Base-by-base conservation (phyloP, 2,888 invertebrate genomes). In the Noctuana brunneofusca region DNA sequence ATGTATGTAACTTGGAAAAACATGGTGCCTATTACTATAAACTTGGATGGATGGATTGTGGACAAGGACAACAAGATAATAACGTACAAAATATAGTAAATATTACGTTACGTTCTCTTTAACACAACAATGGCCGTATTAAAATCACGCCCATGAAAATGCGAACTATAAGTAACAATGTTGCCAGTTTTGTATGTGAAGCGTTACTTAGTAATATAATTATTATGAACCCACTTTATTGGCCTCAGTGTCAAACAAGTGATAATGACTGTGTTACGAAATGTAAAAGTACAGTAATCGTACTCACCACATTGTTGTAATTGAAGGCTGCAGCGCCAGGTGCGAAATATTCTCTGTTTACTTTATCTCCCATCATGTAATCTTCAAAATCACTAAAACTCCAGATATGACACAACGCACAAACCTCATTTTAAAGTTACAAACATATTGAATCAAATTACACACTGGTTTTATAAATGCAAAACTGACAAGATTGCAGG, bases 231-330 rank as follows among this genome's bases (percentile, higher is more conserved):
- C 18, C 20, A 18, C 27, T 27, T 46, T 16, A 22, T 24, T 49
- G 48, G 20, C 24, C 48, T 57, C 35, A n/a, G 38, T 58, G 50
- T 48, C 46, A 30, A 32, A 18, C 9, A 35, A 20, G 49, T 16
- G 49, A 49, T 49, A 35, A 35, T 58, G 54, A 53, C n/a, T 46
- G 46, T 16, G 22, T 53, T 60, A 54, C 54, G 60, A 66, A 65
- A 66, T 64, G 52, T n/a, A n/a, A 58, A 57, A 63, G 38, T 60
- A 62, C 35, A 56, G 24, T 30, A 49, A 35, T 53, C 48, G 59
- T 66, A 86, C 89, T 87, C 73, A 90, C 90, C 90, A 89, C 88
- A 85, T 90, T 90, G 75, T 88, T 88, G 69, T 84, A 89, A 74
- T 90, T 90, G 84, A 88, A 90, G 79, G 87, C 80, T 79, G 87